Percentiles rank a stretch among this genome's conserved stretches.
Conservation (phyloP, 2,797 vertebrate species). For the Eurystomus glaucurus region DNA sequence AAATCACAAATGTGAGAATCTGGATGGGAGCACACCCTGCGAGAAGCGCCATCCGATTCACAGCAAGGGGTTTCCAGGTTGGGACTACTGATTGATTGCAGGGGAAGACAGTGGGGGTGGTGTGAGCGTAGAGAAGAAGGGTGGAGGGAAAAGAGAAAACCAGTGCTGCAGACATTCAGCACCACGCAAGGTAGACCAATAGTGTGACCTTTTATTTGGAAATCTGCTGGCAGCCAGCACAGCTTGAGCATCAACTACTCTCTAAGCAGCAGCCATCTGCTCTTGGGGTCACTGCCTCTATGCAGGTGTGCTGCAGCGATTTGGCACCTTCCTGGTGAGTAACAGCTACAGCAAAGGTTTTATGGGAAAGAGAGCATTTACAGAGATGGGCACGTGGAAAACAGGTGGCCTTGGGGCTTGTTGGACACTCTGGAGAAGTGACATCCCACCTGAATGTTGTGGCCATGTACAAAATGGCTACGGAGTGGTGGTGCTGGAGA, state of each 20-base stretch:
- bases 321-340: not conserved
- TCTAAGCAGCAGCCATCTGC: not conserved
- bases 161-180: not conserved
- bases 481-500: not conserved
- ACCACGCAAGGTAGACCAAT: not conserved
- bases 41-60: not conserved
- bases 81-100: not conserved
- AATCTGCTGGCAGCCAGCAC: not conserved
- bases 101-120: not conserved
- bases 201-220: not conserved
- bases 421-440: rapidly evolving
- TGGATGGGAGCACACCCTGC: not conserved
- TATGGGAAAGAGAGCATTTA: not conserved
- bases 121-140: not conserved
- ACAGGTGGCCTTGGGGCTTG: not conserved
- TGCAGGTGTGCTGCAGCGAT: not conserved
- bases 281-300: rapidly evolving
- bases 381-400: not conserved
- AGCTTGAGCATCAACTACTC: not conserved
- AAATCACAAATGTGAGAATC: not conserved
- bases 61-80: not conserved
- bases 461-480: not conserved
- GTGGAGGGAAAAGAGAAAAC: not conserved
- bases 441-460: not conserved
- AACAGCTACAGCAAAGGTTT: not conserved